phyloP scores from a whole-genome alignment of 2,797 vertebrate genomes.

The Phrynocephalus forsythii region DNA sequence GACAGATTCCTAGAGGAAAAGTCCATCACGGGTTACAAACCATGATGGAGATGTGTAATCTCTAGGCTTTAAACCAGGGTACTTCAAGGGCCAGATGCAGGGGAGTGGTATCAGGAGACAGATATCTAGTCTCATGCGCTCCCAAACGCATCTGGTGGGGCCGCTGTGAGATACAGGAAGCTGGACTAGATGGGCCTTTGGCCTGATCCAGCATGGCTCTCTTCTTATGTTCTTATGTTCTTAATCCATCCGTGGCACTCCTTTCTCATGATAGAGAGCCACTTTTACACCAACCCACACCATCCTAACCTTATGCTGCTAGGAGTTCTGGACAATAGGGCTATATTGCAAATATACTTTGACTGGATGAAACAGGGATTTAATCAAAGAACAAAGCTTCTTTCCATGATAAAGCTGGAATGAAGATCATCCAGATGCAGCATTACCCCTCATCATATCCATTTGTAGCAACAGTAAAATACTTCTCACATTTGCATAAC shows the following conservation, averaged over 20 bases:
- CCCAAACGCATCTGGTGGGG: too few relatives aligned
- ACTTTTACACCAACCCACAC: neutral
- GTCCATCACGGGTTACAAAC: too few relatives aligned
- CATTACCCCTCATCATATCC: neutral
- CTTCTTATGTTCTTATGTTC: too few relatives aligned
- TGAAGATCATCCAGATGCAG: neutral
- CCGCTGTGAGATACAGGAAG: too few relatives aligned
- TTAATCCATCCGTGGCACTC: neutral
- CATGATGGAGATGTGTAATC: too few relatives aligned
- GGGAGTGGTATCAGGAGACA: too few relatives aligned
- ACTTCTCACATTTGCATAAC: conserved; percentile 9
- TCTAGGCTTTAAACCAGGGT: too few relatives aligned
- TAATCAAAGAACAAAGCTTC: neutral
- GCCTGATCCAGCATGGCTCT: too few relatives aligned
- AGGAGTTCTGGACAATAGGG: neutral
- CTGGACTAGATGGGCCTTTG: too few relatives aligned
- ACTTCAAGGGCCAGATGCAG: too few relatives aligned
- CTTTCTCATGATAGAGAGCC: neutral
- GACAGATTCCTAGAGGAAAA: too few relatives aligned
- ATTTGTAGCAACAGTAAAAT: conserved; percentile 9
- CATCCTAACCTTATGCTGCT: neutral
- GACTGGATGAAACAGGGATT: neutral
- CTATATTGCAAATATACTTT: neutral
- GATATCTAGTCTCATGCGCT: too few relatives aligned
- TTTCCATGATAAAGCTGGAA: conserved; percentile 10